A percentile compares a stretch with the other conserved stretches of the same genome.
These are phyloP conservation scores for Eremobia ochroleuca DNA, from an alignment of 2,888 invertebrate genomes.

Conservation along the genomic window DNA sequence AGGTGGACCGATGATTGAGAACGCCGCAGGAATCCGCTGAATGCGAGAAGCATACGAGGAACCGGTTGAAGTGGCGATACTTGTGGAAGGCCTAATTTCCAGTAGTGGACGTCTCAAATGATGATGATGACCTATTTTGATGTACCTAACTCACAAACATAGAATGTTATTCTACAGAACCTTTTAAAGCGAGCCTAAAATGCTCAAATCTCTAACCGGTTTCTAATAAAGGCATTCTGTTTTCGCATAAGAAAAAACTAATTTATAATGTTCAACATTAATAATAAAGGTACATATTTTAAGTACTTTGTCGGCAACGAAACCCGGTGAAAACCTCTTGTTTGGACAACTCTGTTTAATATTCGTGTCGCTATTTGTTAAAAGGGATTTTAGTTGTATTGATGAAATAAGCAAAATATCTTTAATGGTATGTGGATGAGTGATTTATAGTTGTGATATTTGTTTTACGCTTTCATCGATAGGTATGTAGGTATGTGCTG, in stretches of 20 bases:
- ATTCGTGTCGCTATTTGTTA: constrained; percentile 40
- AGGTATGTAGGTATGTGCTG: not conserved
- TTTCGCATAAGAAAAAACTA: constrained; percentile 20
- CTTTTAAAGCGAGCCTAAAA: not conserved
- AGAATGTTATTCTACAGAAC: constrained; percentile 32
- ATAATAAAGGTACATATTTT: constrained; percentile 31
- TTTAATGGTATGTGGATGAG: not conserved
- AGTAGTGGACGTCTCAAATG: not conserved
- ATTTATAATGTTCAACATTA: constrained; percentile 46
- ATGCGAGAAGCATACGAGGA: not conserved
- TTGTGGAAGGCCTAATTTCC: not conserved
- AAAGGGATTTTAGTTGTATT: constrained; percentile 51
- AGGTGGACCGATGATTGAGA: not conserved
- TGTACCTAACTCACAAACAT: not conserved
- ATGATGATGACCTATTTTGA: not conserved
- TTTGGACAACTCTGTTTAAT: constrained; percentile 27
- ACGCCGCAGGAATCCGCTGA: not conserved
- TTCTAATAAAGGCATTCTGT: constrained; percentile 42
- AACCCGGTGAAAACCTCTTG: constrained; percentile 37
- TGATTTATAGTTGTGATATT: constrained; percentile 39
- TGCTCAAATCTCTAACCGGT: constrained; percentile 13
- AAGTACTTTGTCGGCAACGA: constrained; percentile 38
- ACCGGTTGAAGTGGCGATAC: not conserved
- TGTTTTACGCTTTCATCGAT: constrained; percentile 8
- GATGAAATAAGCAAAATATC: constrained; percentile 33